phyloP scores from a whole-genome alignment of 2,113 vertebrate genomes.

The Orycteropus afer region DNA sequence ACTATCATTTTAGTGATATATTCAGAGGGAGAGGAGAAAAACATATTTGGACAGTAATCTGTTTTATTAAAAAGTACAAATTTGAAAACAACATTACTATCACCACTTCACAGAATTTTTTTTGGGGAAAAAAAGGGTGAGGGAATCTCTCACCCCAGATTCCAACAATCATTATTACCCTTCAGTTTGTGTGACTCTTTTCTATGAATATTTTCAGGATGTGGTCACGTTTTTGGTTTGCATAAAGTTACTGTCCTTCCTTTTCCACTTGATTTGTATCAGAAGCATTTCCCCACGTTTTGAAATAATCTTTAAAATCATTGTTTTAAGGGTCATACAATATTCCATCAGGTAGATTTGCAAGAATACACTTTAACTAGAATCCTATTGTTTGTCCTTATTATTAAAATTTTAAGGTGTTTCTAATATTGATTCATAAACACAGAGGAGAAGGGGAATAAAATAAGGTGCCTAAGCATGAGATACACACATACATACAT shows the following conservation, averaged over 20 bases:
- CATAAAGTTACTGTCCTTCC: slow-evolving; percentile 35
- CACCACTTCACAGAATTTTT: slow-evolving; percentile 12
- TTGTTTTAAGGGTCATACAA: not conserved
- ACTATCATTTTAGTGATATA: slow-evolving; percentile 2
- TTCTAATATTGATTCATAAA: not conserved
- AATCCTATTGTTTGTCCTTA: not conserved
- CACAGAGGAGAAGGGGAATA: not conserved
- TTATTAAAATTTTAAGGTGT: not conserved
- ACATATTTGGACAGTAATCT: not conserved
- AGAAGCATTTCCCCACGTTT: slow-evolving; percentile 12
- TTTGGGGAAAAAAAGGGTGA: not conserved
- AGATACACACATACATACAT: too few species aligned
- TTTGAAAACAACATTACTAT: slow-evolving; percentile 27
- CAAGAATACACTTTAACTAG: not conserved
- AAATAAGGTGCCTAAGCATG: not conserved
- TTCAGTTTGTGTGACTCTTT: slow-evolving; percentile 31
- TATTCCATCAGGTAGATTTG: not conserved
- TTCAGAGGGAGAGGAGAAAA: not conserved
- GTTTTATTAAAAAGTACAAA: slow-evolving; percentile 46
- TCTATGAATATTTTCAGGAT: slow-evolving; percentile 53
- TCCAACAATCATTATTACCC: not conserved
- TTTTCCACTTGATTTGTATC: slow-evolving; percentile 48
- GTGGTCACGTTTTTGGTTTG: slow-evolving; percentile 63
- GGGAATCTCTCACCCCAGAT: slow-evolving; percentile 7
- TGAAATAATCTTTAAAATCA: slow-evolving; percentile 27